Evolutionary conservation across 2,113 vertebrate genomes (phyloP), one percentile per base, ranked within the genome.

Genomic region (Serinus canaria): DNA sequence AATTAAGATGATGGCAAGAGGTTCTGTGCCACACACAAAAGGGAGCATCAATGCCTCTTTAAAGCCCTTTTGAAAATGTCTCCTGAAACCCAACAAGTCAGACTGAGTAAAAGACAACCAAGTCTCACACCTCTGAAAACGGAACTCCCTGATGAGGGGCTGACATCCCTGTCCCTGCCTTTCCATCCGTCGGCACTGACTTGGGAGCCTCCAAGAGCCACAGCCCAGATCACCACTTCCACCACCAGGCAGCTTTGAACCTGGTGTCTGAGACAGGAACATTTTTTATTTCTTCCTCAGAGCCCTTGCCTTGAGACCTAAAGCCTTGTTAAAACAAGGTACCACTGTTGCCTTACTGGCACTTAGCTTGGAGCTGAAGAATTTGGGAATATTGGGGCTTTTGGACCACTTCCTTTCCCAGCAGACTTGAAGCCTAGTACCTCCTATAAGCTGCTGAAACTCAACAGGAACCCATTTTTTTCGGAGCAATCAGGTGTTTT

Each of bases 191-290:
- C 12, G 5, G 1, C 6, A 1, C 23, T 50, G 53, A 31, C 25
- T n/a, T 3, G 1, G 19, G 7, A 53, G 41, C 39, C 35, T 55
- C 41, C 43, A 37, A 49, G 35, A 82, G 23, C 23, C 70, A 41
- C 20, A 82, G 62, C 31, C 27, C 6, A 8, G 11, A 11, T 17
- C 79, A 46, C 15, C 0, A 0, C 47, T 55, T 49, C 43, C 59
- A 83, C 30, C 4, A 5, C 49, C 46, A 58, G 33, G 35, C 6
- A 66, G 17, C 22, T 74, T 64, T 70, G 50, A 58, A 37, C n/a
- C 17, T 33, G 6, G 18, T 37, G 27, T 37, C 83, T 33, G 31
- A 67, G n/a, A 79, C 3, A 24, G 50, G 20, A 69, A 11, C 18
- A 4, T 44, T 56, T 56, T 10, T 37, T 63, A 31, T 50, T 68